phyloP scores from a whole-genome alignment of 2,888 invertebrate species.

The Epinotia bilunana region DNA sequence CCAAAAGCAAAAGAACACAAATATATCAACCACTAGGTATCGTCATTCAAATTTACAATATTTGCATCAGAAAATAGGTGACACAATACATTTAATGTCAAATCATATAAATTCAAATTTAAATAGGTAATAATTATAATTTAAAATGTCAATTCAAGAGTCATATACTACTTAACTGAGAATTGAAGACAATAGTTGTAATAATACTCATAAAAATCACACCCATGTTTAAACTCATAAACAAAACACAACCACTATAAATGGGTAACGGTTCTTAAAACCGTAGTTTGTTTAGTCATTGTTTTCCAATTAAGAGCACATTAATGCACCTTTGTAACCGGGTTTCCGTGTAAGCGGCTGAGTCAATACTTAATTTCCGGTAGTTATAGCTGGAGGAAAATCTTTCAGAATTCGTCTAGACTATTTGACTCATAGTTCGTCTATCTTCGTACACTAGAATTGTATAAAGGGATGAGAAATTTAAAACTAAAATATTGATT shows the following conservation, averaged over 20 bases:
- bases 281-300: constrained; percentile 22
- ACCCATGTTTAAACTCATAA: constrained; percentile 2
- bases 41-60: no score
- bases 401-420: constrained; percentile 2
- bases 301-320: constrained; percentile 32
- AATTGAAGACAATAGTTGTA: no score
- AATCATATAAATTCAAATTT: no score
- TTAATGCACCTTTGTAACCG: constrained; percentile 16
- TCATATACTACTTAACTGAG: no score
- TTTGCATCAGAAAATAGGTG: no score
- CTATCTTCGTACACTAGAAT: background rate
- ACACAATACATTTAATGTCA: no score
- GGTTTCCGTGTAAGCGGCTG: constrained; percentile 34
- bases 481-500: background rate
- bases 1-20: no score
- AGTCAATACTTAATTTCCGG: constrained; percentile 30
- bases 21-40: no score
- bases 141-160: no score
- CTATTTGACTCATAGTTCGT: background rate
- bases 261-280: constrained; percentile 5
- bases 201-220: background rate
- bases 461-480: background rate
- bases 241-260: constrained; percentile 7
- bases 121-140: no score
- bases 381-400: constrained; percentile 27